phyloP scores from a whole-genome alignment of 2,888 invertebrate species.

The Cecidostiba fungosa region DNA sequence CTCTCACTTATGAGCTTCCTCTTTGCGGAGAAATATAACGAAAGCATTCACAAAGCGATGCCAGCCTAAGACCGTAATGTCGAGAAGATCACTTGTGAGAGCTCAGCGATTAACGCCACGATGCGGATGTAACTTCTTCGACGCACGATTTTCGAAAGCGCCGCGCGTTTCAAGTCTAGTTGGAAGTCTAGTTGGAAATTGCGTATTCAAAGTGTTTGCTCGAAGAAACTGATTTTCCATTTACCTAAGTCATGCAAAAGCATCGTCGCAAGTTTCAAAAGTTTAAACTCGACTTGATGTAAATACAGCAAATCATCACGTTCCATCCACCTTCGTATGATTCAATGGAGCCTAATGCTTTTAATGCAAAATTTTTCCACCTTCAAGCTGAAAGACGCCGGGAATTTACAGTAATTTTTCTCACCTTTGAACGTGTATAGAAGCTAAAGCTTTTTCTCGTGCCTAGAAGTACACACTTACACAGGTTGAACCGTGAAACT shows the following conservation, averaged over 20 bases:
- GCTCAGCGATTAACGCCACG: background rate
- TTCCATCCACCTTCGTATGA: background rate
- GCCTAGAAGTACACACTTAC: background rate
- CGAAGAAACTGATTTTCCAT: background rate
- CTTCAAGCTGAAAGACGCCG: background rate
- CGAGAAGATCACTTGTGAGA: background rate
- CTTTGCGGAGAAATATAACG: background rate
- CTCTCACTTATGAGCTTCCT: slow-evolving; percentile 35
- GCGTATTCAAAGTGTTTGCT: background rate
- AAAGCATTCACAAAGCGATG: background rate
- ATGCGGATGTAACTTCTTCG: background rate
- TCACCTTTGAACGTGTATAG: background rate
- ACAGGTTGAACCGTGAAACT: slow-evolving; percentile 17
- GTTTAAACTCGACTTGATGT: background rate
- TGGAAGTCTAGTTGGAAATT: background rate
- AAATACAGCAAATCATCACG: background rate
- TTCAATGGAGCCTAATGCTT: slow-evolving; percentile 23
- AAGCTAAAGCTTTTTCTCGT: slow-evolving; percentile 14
- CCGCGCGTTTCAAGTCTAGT: background rate
- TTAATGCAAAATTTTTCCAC: slow-evolving; percentile 11
- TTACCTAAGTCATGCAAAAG: background rate
- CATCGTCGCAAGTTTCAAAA: background rate
- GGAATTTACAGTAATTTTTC: slow-evolving; percentile 1
- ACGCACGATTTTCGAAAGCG: background rate
- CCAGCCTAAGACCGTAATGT: background rate